phyloP scores from a whole-genome alignment of 2,113 vertebrate species.

The Asarcornis scutulata region DNA sequence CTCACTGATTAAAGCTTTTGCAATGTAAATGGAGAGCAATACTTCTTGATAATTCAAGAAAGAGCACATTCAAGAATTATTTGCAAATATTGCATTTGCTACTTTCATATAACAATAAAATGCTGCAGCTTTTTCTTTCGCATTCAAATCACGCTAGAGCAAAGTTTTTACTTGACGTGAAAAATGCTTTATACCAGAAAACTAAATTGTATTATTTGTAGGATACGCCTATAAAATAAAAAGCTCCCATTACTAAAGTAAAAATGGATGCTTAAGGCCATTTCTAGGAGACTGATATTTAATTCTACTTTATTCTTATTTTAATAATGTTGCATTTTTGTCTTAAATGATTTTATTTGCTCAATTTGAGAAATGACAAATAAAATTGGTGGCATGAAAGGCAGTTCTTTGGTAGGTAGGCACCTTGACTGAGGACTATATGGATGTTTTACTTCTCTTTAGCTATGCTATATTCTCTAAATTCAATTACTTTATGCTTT shows the following conservation, averaged over 20 bases:
- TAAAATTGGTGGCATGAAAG: not conserved
- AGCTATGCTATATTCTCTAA: not conserved
- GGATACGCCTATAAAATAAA: not conserved
- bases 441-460: not conserved
- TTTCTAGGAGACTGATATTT: not conserved
- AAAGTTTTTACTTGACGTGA: not conserved
- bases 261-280: not conserved
- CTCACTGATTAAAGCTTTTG: constrained; percentile 49
- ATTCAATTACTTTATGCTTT: not conserved
- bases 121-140: not conserved
- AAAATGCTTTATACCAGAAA: not conserved
- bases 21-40: not conserved
- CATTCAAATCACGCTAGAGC: not conserved
- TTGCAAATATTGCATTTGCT: not conserved
- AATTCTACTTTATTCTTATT: not conserved
- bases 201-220: not conserved
- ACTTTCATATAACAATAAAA: not conserved
- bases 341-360: not conserved
- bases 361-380: not conserved
- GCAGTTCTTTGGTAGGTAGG: not conserved
- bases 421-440: not conserved
- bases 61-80: not conserved
- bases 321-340: not conserved
- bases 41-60: not conserved
- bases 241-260: not conserved